A percentile compares a stretch with the other conserved stretches of the same genome.
Conservation (phyloP, 2,797 vertebrate species). For the Rhincodon typus region DNA sequence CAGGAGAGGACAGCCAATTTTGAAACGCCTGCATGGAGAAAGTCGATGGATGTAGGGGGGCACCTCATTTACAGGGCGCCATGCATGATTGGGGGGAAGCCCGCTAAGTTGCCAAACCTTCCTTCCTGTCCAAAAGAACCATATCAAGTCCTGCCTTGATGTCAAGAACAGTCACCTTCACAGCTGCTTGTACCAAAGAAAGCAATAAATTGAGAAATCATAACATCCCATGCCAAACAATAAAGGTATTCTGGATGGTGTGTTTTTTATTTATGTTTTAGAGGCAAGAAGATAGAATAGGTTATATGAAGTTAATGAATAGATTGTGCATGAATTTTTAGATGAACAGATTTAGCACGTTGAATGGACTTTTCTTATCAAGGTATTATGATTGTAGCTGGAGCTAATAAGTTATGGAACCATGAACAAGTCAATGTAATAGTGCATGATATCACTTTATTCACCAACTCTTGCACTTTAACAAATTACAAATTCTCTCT, state of each 20-base stretch:
- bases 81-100: no score
- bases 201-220: not conserved
- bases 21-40: no score
- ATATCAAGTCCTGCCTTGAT: not conserved
- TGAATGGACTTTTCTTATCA: not conserved
- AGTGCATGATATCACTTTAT: not conserved
- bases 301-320: not conserved
- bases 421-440: not conserved
- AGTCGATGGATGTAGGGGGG: no score
- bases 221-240: not conserved
- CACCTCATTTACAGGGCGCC: no score
- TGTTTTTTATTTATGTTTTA: not conserved
- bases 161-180: not conserved
- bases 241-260: not conserved
- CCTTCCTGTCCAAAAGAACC: no score
- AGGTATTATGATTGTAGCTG: not conserved
- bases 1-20: no score
- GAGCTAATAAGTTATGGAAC: slow-evolving; percentile 1
- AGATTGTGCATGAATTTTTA: not conserved
- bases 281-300: not conserved
- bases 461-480: not conserved
- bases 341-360: not conserved
- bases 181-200: not conserved
- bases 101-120: no score
- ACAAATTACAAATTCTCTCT: not conserved